A percentile compares a stretch with the other conserved stretches of the same genome.
phyloP scores from a whole-genome alignment of 2,797 vertebrate species.

The Todus mexicanus region DNA sequence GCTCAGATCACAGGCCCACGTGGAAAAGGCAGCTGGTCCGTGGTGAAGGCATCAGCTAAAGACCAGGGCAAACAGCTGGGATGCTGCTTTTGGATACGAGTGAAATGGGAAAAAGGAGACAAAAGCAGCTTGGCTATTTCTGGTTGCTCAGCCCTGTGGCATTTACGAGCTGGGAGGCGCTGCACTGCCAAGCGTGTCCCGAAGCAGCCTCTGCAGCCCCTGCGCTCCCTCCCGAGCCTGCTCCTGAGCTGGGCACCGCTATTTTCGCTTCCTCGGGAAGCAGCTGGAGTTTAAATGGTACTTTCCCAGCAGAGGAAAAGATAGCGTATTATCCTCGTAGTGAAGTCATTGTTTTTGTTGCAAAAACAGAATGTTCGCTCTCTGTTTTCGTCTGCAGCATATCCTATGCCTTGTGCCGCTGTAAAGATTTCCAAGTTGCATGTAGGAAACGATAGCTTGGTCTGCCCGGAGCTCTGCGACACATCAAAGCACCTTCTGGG shows the following conservation, averaged over 20 bases:
- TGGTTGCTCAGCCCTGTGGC: fast-evolving
- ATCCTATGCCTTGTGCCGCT: neutral
- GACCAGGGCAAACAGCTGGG: neutral
- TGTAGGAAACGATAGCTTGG: neutral
- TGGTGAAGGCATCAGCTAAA: neutral
- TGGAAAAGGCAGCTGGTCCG: neutral
- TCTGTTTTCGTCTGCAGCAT: neutral
- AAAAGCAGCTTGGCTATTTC: neutral
- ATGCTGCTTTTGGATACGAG: neutral
- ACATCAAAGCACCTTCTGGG: neutral
- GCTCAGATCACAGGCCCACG: neutral
- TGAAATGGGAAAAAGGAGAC: neutral
- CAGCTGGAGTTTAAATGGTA: neutral
- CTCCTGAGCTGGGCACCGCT: neutral
- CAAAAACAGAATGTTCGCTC: neutral
- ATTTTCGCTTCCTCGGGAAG: neutral
- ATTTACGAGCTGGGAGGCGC: neutral
- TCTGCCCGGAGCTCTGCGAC: neutral
- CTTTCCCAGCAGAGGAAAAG: neutral
- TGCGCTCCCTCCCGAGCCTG: neutral
- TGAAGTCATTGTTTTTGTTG: neutral
- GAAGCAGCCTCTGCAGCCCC: neutral
- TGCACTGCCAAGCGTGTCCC: fast-evolving
- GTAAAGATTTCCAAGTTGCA: neutral
- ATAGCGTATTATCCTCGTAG: neutral